Evolutionary conservation across 2,888 invertebrate genomes (phyloP).

Genomic region (Hypomecis punctinalis): DNA sequence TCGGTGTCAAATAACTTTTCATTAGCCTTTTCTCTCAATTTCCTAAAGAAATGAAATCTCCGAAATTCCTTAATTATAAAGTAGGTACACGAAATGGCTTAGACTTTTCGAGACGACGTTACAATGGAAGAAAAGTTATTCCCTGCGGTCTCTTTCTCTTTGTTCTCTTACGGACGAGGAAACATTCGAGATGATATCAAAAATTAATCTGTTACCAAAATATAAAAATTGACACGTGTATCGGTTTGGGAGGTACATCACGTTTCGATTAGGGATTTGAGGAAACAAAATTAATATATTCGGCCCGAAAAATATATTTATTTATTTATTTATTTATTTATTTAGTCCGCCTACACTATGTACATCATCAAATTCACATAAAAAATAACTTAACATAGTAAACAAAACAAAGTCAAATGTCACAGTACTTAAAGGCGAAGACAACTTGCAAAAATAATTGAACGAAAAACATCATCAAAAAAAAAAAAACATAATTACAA

Average conservation of each 20-base stretch:
- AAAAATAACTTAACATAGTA: too few species aligned
- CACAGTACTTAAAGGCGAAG: too few species aligned
- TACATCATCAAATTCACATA: too few species aligned
- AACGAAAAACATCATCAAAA: too few species aligned
- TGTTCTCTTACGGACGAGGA: not conserved
- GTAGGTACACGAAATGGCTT: conserved; percentile 19
- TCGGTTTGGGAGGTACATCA: not conserved
- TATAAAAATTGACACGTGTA: not conserved
- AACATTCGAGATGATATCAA: not conserved
- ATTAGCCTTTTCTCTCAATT: conserved; percentile 15
- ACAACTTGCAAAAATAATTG: too few species aligned
- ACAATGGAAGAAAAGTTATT: conserved; percentile 7
- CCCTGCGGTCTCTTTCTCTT: not conserved
- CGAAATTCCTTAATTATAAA: conserved; percentile 17
- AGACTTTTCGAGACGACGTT: conserved; percentile 8
- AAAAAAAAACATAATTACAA: too few species aligned
- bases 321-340: too few species aligned
- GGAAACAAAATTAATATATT: not conserved
- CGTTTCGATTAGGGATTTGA: not conserved
- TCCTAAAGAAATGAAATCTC: conserved; percentile 10
- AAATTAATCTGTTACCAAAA: not conserved
- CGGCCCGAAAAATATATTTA: too few species aligned
- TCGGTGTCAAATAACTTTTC: conserved; percentile 24
- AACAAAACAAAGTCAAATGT: too few species aligned
- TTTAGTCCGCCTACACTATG: too few species aligned